Evolutionary conservation across 2,888 invertebrate species (phyloP).

Genomic region (Plagodis pulveraria): DNA sequence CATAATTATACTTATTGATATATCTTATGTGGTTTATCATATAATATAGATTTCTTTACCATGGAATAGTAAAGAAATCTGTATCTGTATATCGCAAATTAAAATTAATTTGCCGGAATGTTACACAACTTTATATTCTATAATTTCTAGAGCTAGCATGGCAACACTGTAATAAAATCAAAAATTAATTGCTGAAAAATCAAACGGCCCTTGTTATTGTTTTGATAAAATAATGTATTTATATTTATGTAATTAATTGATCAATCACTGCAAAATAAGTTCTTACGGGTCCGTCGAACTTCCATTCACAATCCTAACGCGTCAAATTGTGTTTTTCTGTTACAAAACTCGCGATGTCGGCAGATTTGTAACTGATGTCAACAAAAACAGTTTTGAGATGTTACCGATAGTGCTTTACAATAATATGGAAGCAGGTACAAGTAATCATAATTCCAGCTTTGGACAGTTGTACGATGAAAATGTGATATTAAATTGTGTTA

Average conservation of each 20-base stretch:
- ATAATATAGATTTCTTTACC: too few species aligned
- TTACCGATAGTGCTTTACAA: conserved; percentile 74
- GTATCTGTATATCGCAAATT: too few species aligned
- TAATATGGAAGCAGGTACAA: conserved; percentile 77
- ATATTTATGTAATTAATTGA: conserved; percentile 44
- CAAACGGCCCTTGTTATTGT: conserved; percentile 49
- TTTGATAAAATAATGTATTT: conserved; percentile 50
- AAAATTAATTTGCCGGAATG: too few species aligned
- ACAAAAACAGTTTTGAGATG: conserved; percentile 67
- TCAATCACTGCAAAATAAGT: conserved; percentile 67
- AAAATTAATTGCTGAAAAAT: too few species aligned
- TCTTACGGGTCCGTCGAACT: conserved; percentile 55
- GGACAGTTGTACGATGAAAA: conserved; percentile 68
- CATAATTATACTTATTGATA: too few species aligned
- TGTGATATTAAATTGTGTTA: conserved; percentile 76
- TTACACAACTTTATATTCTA: too few species aligned
- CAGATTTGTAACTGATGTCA: conserved; percentile 63
- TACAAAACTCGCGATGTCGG: conserved; percentile 64
- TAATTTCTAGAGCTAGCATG: too few species aligned
- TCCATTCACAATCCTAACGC: conserved; percentile 44
- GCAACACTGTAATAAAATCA: too few species aligned
- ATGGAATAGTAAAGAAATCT: too few species aligned
- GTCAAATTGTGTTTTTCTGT: conserved; percentile 50
- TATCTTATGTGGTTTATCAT: too few species aligned
- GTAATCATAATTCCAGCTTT: conserved; percentile 55